A percentile compares a stretch with the other conserved stretches of the same genome.
These are phyloP conservation scores for Ivindomyrus marchei DNA, from an alignment of 2,113 vertebrate species.

Conservation along the genomic window DNA sequence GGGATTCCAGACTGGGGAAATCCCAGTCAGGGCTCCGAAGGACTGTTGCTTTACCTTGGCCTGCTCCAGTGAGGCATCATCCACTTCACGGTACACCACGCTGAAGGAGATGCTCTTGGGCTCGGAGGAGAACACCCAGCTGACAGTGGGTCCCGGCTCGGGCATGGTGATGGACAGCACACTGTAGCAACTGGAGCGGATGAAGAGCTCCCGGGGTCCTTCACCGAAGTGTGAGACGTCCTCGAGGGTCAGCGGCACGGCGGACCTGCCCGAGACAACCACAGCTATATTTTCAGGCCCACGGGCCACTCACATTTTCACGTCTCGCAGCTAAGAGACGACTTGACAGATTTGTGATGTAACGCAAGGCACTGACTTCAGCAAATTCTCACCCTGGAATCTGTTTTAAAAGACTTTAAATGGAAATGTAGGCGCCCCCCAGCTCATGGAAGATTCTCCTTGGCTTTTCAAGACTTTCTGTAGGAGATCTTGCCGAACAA, in stretches of 20 bases:
- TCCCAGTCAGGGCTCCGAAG: not conserved
- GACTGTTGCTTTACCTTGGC: slow-evolving; percentile 63
- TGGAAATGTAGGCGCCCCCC: not conserved
- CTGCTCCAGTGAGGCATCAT: slow-evolving; percentile 68
- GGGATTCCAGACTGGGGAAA: not conserved
- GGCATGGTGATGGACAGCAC: slow-evolving; percentile 65
- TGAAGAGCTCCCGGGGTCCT: slow-evolving; percentile 75
- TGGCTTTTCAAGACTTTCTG: not conserved
- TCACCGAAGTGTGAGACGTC: slow-evolving; percentile 78
- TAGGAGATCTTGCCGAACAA: not conserved
- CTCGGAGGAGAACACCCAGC: slow-evolving; percentile 93
- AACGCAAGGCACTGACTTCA: not conserved
- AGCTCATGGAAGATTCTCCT: not conserved
- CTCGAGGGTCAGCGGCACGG: slow-evolving; percentile 69
- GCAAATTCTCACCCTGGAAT: not conserved
- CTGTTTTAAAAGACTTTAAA: not conserved
- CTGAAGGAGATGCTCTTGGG: slow-evolving; percentile 92
- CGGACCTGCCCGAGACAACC: slow-evolving; percentile 55
- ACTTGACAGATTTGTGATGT: not conserved
- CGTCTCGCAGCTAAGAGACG: not conserved
- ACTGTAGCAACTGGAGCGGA: slow-evolving; percentile 86
- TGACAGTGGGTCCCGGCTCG: slow-evolving; percentile 70
- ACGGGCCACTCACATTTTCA: not conserved
- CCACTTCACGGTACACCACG: slow-evolving; percentile 72
- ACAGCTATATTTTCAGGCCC: not conserved